Conservation (phyloP, 2,797 vertebrate species). For the Pteronotus mesoamericanus region DNA sequence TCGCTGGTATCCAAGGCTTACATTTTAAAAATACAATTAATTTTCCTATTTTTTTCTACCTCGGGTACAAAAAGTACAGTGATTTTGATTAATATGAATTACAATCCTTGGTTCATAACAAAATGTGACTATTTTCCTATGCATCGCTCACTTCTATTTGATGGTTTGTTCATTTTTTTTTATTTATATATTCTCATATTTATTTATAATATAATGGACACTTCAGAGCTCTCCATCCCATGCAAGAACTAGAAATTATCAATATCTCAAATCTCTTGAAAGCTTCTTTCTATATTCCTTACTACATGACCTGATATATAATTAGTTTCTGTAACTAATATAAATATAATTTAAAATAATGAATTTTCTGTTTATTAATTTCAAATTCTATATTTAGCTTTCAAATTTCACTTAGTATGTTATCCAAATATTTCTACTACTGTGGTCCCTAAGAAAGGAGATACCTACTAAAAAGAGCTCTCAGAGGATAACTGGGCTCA, state of each 20-base stretch:
- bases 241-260: neutral
- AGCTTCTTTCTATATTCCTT: neutral
- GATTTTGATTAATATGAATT: neutral
- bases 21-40: neutral
- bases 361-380: neutral
- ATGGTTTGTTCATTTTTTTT: neutral
- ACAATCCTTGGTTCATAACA: neutral
- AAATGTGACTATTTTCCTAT: neutral
- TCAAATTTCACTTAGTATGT: neutral
- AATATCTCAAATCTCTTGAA: neutral
- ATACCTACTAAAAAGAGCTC: neutral
- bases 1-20: neutral
- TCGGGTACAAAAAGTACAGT: neutral
- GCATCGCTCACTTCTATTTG: neutral
- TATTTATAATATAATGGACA: neutral
- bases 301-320: neutral
- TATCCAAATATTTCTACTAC: neutral
- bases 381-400: neutral
- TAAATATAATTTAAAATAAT: neutral
- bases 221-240: neutral
- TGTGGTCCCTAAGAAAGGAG: neutral
- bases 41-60: neutral
- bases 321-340: neutral
- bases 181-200: neutral
- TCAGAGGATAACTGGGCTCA: neutral